Conservation (phyloP, 2,113 vertebrate genomes). For the Phyllostomus hastatus region DNA sequence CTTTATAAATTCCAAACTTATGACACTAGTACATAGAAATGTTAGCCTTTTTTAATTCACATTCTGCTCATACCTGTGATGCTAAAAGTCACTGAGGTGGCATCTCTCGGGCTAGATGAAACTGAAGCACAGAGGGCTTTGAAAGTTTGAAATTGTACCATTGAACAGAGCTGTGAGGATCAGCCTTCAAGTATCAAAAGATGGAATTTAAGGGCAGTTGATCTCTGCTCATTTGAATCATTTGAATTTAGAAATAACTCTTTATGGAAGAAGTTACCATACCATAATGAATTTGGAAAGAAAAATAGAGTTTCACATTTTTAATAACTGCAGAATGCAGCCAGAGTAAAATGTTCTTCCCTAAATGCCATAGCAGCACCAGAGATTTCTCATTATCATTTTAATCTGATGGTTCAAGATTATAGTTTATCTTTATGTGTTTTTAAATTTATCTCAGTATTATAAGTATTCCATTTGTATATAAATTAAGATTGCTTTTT, state of each 20-base stretch:
- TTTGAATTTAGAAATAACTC: not conserved
- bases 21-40: not conserved
- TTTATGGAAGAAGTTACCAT: not conserved
- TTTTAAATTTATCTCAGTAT: constrained; percentile 57
- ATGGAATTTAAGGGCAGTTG: not conserved
- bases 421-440: constrained; percentile 3
- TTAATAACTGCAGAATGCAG: not conserved
- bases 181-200: not conserved
- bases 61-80: not conserved
- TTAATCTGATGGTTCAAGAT: constrained; percentile 46
- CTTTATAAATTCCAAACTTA: not conserved
- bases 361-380: constrained; percentile 38
- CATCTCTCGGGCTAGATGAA: not conserved
- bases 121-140: not conserved
- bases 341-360: not conserved
- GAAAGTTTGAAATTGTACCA: not conserved
- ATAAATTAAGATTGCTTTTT: constrained; percentile 53
- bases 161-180: not conserved
- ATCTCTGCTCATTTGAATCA: not conserved
- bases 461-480: constrained; percentile 39
- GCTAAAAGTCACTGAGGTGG: not conserved
- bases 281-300: not conserved
- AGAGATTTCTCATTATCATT: constrained; percentile 53
- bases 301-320: not conserved
- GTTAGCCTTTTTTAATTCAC: not conserved